Base-by-base conservation (phyloP, 2,113 vertebrate genomes). In the Pteropus alecto region DNA sequence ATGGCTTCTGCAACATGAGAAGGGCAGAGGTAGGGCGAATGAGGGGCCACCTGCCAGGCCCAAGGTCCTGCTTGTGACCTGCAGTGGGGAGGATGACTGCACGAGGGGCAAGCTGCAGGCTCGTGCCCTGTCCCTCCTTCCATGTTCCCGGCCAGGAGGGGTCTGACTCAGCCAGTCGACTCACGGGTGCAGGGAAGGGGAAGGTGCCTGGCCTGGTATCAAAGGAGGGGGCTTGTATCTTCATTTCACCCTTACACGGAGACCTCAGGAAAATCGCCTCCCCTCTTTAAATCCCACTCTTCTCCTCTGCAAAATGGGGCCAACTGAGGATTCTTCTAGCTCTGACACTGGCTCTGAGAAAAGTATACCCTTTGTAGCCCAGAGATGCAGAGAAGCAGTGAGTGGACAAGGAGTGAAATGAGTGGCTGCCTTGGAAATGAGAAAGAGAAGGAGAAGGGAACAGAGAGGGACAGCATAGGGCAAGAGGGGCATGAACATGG, bases 1-100 rank as follows among this genome's bases (percentile, higher is more conserved):
- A 99, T 4, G 99, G 99, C 97, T 99, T 99, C 99, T 99, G 98
- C 38, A 92, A 96, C 38, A 28, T 58, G 70, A 91, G 90, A 58
- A 90, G 94, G 93, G 61, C 95, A 96, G 63, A 56, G 70, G 96
- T 0, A n/a, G 73, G 38, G 28, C 70, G 30, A 86, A 54, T 13
- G 21, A 19, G 51, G 78, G 63, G 35, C 77, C 46, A 3, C 30
- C 70, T 43, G 16, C 61, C 26, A 22, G 70, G 87, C 35, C 28
- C 16, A 9, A 5, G 24, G 22, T 41, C 33, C 46, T 7, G 7
- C 41, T n/a, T 1, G 46, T 83, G 84, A 48, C 30, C 79, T 65
- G 56, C 51, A 41, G 9, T 3, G 30, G 35, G 46, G 30, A 70
- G 24, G 35, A 54, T 7, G 35, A 19, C 15, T 4, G 28, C 38